Base-by-base conservation (phyloP, 2,888 invertebrate species). In the Tortrix viridana region DNA sequence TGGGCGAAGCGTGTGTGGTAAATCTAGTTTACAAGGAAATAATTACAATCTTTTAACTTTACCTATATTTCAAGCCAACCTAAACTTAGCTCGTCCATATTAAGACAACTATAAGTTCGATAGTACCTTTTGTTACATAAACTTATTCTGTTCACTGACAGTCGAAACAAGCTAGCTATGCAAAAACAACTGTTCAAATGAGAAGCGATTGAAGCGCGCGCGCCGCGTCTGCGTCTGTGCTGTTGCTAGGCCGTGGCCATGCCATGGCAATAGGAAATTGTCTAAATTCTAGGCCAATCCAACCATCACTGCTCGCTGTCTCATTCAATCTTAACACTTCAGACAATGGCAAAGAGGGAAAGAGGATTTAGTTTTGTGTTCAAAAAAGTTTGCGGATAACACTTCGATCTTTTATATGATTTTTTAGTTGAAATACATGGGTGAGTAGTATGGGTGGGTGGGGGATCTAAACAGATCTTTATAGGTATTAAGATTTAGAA, bases 201-300 rank as follows among this genome's bases (percentile, higher is more conserved):
- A 62, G 26, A 47, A 57, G 44, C 38, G 47, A 37, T 16, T 20
- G 49, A 7, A 26, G 56, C 55, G 70, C 64, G 59, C 58, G 61
- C 54, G 55, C 60, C 43, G 65, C 61, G 56, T 16, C 63, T 65
- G 65, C 66, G 55, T 49, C 54, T 60, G 67, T 70, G 59, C 65
- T 58, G 67, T 65, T 59, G 62, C 62, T 59, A 65, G 67, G 65
- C 67, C 62, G 69, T 72, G 76, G 70, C 79, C 79, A 75, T 77
- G 70, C 79, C 79, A 75, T 77, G 81, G 79, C 84, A 81, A 84
- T 87, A 88, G 89, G 89, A 89, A 89, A 89, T 89, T 84, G 84
- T 81, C 82, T 82, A 81, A 86, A 89, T 89, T 89, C 89, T 89
- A 88, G 87, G 86, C 83, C 89, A 86, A 66, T 71, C 70, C 71